Percentiles rank a stretch among this genome's conserved stretches.
These are phyloP conservation scores for Odobenus rosmarus DNA, from an alignment of 2,113 vertebrate genomes.

Conservation along the genomic window DNA sequence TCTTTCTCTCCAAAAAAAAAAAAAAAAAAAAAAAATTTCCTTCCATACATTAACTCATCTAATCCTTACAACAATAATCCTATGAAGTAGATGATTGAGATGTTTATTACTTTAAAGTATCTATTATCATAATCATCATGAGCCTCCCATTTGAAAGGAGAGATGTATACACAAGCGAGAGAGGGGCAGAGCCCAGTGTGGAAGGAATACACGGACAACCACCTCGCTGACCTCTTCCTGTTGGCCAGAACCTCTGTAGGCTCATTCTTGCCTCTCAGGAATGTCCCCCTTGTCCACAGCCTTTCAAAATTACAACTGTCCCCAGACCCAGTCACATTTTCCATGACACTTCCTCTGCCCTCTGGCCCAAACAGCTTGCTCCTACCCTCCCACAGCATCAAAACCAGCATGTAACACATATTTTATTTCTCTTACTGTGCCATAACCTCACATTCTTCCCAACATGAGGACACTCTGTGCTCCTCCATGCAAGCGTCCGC, in stretches of 20 bases:
- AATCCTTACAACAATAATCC: neutral
- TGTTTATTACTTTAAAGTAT: neutral
- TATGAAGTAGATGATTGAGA: neutral
- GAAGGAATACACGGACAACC: fast-evolving
- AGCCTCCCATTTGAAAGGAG: neutral
- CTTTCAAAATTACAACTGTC: neutral
- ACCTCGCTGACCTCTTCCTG: neutral
- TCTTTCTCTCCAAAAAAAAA: neutral
- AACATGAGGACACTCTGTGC: neutral
- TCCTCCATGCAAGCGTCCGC: neutral
- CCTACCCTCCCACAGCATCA: neutral
- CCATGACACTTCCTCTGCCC: conserved; percentile 13
- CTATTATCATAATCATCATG: neutral
- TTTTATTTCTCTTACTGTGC: neutral
- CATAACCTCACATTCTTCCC: neutral
- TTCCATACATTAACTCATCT: neutral
- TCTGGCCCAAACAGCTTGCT: neutral
- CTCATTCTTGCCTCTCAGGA: conserved; percentile 11
- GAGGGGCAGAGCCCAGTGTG: fast-evolving
- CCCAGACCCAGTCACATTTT: conserved; percentile 46
- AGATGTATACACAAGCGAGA: neutral
- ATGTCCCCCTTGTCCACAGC: neutral
- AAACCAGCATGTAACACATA: neutral
- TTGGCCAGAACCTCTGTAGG: neutral
- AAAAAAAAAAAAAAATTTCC: neutral